Conservation (phyloP, 2,888 invertebrate genomes). For the Drosophila quasianomalipes region DNA sequence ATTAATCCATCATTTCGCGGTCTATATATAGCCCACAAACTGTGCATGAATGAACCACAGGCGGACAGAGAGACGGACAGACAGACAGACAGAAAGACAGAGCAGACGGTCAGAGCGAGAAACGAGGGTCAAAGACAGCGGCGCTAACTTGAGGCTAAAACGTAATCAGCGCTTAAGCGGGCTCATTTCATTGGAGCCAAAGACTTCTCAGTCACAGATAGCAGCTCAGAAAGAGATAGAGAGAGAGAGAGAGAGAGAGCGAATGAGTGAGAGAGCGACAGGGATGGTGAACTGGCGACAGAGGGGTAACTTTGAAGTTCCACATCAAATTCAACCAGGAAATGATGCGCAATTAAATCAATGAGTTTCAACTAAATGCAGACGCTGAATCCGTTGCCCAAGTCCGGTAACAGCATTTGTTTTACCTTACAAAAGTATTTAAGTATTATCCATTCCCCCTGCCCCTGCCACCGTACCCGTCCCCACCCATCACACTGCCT, state of each 20-base stretch:
- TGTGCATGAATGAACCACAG: conserved; percentile 53
- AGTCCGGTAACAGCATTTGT: conserved; percentile 33
- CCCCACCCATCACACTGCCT: not conserved
- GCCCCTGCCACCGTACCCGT: not conserved
- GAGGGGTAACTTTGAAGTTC: conserved; percentile 52
- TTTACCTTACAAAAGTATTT: conserved; percentile 38
- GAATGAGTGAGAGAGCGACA: not conserved
- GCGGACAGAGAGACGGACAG: not conserved
- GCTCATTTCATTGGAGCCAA: conserved; percentile 69
- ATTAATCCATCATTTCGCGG: conserved; percentile 78
- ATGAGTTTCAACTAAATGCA: conserved; percentile 73
- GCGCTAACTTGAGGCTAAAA: conserved; percentile 72
- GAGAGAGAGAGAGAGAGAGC: conserved; percentile 6
- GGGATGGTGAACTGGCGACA: not conserved
- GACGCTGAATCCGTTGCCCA: conserved; percentile 44
- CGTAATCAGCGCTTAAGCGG: conserved; percentile 73
- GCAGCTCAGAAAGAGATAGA: conserved; percentile 5
- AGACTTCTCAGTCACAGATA: conserved; percentile 5
- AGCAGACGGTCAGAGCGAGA: not conserved
- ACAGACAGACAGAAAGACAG: not conserved
- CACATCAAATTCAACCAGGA: conserved; percentile 83
- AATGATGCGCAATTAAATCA: conserved; percentile 85
- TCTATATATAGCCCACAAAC: conserved; percentile 27
- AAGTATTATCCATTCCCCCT: conserved; percentile 44
- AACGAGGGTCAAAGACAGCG: conserved; percentile 46